Evolutionary conservation across 2,888 invertebrate species (phyloP).

Genomic region (Trachelus iudaicus): DNA sequence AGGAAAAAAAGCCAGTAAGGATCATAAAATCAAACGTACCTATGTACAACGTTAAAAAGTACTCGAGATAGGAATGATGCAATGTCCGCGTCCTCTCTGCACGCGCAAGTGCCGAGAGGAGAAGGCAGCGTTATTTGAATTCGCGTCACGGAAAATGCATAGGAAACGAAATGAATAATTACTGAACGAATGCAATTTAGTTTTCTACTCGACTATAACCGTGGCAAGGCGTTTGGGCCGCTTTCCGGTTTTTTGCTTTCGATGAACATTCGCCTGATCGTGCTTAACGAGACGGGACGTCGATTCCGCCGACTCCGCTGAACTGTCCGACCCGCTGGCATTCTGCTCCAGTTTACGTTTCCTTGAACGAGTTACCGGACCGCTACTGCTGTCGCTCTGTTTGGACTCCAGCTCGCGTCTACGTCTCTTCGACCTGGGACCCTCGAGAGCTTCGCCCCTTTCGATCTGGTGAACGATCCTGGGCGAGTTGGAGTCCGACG

Average conservation of each 20-base stretch:
- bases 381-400: slow-evolving; percentile 22
- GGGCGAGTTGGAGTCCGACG: slow-evolving; percentile 57
- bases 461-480: slow-evolving; percentile 22
- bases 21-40: slow-evolving; percentile 28
- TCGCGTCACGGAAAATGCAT: slow-evolving; percentile 36
- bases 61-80: slow-evolving; percentile 50
- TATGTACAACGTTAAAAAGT: slow-evolving; percentile 14
- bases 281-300: slow-evolving; percentile 29
- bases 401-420: slow-evolving; percentile 30
- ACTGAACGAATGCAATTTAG: slow-evolving; percentile 16
- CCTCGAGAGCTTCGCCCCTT: slow-evolving; percentile 17
- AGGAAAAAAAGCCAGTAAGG: background rate
- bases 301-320: slow-evolving; percentile 34
- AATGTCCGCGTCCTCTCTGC: slow-evolving; percentile 28
- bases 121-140: slow-evolving; percentile 14
- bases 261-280: slow-evolving; percentile 40
- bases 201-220: slow-evolving; percentile 46
- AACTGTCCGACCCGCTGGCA: slow-evolving; percentile 32
- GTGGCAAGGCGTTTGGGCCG: slow-evolving; percentile 49
- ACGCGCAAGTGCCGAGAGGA: slow-evolving; percentile 1
- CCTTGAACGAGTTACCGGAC: slow-evolving; percentile 58
- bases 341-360: slow-evolving; percentile 54
- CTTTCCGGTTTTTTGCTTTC: slow-evolving; percentile 53
- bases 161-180: slow-evolving; percentile 31
- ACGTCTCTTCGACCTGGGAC: slow-evolving; percentile 35